Base-by-base conservation (phyloP, 2,113 vertebrate species). In the Heptranchias perlo region DNA sequence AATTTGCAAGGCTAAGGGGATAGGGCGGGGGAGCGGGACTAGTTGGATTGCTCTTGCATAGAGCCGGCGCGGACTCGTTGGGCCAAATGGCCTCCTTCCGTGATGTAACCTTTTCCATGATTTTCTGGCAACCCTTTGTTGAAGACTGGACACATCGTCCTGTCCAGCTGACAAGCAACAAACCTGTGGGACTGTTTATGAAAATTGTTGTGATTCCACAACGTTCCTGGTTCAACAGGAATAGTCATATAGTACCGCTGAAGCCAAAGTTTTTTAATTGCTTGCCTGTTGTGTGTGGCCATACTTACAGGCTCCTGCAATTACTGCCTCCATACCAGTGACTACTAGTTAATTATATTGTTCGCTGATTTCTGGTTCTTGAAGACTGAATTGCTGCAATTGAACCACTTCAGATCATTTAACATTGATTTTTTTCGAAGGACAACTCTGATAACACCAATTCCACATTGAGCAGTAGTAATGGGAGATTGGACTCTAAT, bases 361-460 rank as follows among this genome's bases (percentile, higher is more conserved):
- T 89, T 31, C 52, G 44, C 86, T 89, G 86, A 89, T 89, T 89
- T 44, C 47, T 89, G 86, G 23, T 54, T 89, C 49, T 54, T 54
- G 25, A 89, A 89, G 44, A 89, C n/a, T n/a, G n/a, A n/a, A n/a
- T n/a, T n/a, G n/a, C 86, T 89, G 49, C 86, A 87, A 87, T 87
- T 49, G 49, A 87, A 87, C 44, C 84, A 87, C 25, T 87, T 87
- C 84, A 89, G 52, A 89, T 89, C 39, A 89, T 89, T 89, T 89
- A 89, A 52, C 86, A 89, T 89, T 54, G 86, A 89, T 89, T 54
- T 89, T 78, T 39, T 89, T 89, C 25, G 86, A 89, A 89, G 86
- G 21, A 89, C 86, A 89, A 89, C 47, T 89, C 44, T 89, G 44
- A 18, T 89, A 89, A 89, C 86, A 31, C 47, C 86, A 89, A 31